Evolutionary conservation across 2,888 invertebrate species (phyloP), one percentile per base, ranked within the genome.

Genomic region (Drosophila sordidapex): DNA sequence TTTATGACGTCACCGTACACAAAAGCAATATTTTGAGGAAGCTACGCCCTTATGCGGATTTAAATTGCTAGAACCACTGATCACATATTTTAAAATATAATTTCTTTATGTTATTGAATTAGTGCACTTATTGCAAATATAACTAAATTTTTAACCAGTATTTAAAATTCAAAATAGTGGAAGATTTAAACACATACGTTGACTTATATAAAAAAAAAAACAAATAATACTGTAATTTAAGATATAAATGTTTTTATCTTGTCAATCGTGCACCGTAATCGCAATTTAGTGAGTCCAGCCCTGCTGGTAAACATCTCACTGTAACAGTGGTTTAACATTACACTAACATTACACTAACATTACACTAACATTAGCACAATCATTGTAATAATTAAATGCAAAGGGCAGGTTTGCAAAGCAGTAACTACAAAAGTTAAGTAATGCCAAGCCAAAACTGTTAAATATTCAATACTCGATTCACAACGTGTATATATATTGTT

Each of bases 261-360:
- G 13, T 40, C 18, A 38, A n/a, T 18, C 1, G 25, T 31, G 29
- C 25, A 25, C n/a, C 46, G 6, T 11, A 64, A n/a, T 31, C 8
- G 4, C 18, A 29, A n/a, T 31, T 53, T 21, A 15, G 21, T 36
- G 2, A 29, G 6, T 29, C 59, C 75, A 77, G 62, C 78, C 66
- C 78, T 76, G 62, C 10, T 2, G 25, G 8, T 27, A 31, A 58
- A 65, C 77, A 70, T 70, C 31, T 40, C 35, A 27, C 3, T 6
- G n/a, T 52, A 27, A 51, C 61, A 70, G 56, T 21, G 18, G 56
- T 6, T 60, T 68, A 27, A 27, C 27, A 27, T 27, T 27, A 27
- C 27, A 18, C 15, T 52, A 27, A 27, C 25, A 25, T 25, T 25
- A 25, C 25, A 18, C 15, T 52, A 25, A 25, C 25, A 25, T 25